Conservation (phyloP, 2,888 invertebrate species). For the Elysia crispata region DNA sequence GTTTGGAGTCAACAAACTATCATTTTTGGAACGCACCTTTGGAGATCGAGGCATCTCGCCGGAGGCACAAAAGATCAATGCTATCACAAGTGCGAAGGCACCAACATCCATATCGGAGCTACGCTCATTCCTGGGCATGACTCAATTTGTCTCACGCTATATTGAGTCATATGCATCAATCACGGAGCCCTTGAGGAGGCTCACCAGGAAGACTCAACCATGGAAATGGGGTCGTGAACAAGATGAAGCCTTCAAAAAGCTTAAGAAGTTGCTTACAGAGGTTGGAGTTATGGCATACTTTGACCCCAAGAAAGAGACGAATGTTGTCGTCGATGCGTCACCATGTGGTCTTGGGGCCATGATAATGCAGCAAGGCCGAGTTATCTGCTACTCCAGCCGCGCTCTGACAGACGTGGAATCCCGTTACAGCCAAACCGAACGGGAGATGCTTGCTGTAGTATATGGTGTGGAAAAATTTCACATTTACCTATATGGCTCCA, state of each 20-base stretch:
- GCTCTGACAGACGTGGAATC: constrained; percentile 56
- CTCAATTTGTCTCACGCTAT: constrained; percentile 18
- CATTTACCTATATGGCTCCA: constrained; percentile 60
- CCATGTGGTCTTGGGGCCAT: constrained; percentile 59
- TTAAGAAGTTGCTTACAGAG: constrained; percentile 53
- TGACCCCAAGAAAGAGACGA: constrained; percentile 52
- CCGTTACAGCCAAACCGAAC: constrained; percentile 62
- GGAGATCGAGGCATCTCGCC: neutral
- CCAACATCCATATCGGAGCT: neutral
- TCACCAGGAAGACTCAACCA: constrained; percentile 40
- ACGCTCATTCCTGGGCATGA: constrained; percentile 30
- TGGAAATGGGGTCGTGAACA: constrained; percentile 52
- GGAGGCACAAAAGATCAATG: neutral
- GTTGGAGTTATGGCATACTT: constrained; percentile 55
- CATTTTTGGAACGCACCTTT: constrained; percentile 13
- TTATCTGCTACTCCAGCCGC: constrained; percentile 57
- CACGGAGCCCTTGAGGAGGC: constrained; percentile 25
- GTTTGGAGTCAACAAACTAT: constrained; percentile 3
- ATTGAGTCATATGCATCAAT: constrained; percentile 9
- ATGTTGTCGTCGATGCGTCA: constrained; percentile 59
- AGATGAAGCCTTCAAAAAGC: constrained; percentile 51
- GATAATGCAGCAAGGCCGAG: constrained; percentile 54
- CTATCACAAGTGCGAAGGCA: neutral
- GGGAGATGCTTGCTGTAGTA: constrained; percentile 61
- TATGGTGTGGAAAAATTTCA: constrained; percentile 66